A percentile compares a stretch with the other conserved stretches of the same genome.
Evolutionary conservation across 2,797 vertebrate genomes (phyloP).

Genomic region (Mus caroli): DNA sequence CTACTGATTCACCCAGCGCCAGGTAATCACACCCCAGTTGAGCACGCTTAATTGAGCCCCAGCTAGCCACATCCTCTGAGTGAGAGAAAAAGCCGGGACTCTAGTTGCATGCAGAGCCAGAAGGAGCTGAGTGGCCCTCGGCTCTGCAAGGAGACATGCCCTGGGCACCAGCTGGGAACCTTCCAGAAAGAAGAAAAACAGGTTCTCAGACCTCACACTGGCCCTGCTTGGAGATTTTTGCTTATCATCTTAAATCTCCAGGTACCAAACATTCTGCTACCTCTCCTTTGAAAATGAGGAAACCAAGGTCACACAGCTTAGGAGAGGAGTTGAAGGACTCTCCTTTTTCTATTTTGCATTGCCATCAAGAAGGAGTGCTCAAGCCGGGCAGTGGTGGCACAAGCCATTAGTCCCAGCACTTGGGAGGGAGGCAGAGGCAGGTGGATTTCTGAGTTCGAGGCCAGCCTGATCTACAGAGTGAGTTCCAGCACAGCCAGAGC

Average conservation of each 20-base stretch:
- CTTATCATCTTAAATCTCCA: neutral
- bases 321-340: neutral
- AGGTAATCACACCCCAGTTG: conserved; percentile 63
- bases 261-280: neutral
- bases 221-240: neutral
- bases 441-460: no score
- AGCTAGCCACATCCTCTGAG: conserved; percentile 42
- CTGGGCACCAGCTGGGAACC: neutral
- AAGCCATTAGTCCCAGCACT: no score
- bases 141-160: neutral
- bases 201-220: neutral
- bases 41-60: conserved; percentile 72
- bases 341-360: neutral
- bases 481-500: no score
- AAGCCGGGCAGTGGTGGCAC: no score
- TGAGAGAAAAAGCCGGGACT: conserved; percentile 19
- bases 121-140: neutral
- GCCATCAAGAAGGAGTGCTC: rapidly evolving
- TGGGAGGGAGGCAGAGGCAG: no score
- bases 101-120: neutral
- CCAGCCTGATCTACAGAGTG: no score
- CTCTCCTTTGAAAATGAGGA: neutral
- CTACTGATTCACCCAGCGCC: conserved; percentile 65
- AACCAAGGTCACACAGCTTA: neutral
- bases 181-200: neutral